Conservation (phyloP, 2,113 vertebrate species). For the Pelvicachromis taeniatus region DNA sequence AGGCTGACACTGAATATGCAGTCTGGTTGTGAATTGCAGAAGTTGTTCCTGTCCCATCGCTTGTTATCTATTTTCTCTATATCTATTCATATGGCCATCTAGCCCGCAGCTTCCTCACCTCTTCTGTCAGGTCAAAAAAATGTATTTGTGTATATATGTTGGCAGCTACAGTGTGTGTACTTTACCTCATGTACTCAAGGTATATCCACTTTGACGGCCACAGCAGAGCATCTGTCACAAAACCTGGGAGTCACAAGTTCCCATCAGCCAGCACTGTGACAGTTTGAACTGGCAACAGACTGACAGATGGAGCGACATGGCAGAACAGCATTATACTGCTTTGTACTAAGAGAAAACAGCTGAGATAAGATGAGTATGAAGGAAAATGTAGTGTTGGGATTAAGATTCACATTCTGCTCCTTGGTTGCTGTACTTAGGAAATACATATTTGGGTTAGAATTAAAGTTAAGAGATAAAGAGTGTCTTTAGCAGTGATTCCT, state of each 20-base stretch:
- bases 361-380: not conserved
- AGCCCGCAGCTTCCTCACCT: not conserved
- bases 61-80: slow-evolving; percentile 10
- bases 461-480: not conserved
- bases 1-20: not conserved
- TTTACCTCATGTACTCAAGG: not conserved
- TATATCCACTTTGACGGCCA: not conserved
- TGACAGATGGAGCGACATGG: slow-evolving; percentile 28
- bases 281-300: not conserved
- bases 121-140: not conserved
- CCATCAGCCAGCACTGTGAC: not conserved
- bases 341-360: not conserved
- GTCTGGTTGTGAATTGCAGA: not conserved
- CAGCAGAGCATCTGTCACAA: slow-evolving; percentile 12
- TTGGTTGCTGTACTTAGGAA: not conserved
- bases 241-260: slow-evolving; percentile 4
- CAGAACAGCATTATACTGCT: not conserved
- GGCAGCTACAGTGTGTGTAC: not conserved
- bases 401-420: not conserved
- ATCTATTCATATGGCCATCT: not conserved
- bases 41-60: not conserved
- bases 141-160: not conserved
- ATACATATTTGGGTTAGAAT: not conserved
- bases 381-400: not conserved
- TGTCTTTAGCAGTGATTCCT: not conserved